Evolutionary conservation across 2,888 invertebrate species (phyloP).

Genomic region (Halictus quadricinctus): DNA sequence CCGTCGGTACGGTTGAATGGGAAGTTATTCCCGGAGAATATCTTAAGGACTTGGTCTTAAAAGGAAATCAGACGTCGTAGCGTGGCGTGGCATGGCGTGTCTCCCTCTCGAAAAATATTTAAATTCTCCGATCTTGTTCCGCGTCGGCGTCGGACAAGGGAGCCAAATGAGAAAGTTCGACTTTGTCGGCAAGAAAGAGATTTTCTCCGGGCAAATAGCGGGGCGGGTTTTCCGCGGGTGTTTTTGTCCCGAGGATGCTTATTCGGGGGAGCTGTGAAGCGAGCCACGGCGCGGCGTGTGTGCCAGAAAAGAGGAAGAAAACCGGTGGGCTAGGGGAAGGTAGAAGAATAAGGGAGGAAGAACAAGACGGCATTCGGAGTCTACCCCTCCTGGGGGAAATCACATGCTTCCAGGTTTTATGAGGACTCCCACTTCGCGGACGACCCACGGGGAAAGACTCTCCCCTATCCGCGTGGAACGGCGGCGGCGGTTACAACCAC

Average conservation of each 20-base stretch:
- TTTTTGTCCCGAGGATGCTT: constrained; percentile 23
- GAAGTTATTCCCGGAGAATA: constrained; percentile 33
- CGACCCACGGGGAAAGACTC: constrained; percentile 68
- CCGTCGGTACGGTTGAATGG: constrained; percentile 6
- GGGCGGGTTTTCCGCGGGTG: neutral
- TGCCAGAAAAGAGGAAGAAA: constrained; percentile 10
- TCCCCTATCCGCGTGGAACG: constrained; percentile 53
- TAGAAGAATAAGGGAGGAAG: constrained; percentile 34
- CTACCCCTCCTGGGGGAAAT: constrained; percentile 79
- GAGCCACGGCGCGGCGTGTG: constrained; percentile 21
- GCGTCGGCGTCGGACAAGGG: constrained; percentile 12
- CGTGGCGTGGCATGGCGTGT: neutral
- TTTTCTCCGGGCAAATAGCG: constrained; percentile 4
- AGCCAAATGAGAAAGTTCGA: constrained; percentile 25
- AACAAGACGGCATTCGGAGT: constrained; percentile 72
- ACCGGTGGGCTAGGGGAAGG: neutral
- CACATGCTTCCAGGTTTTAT: constrained; percentile 80
- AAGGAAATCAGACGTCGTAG: constrained; percentile 17
- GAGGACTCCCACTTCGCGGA: constrained; percentile 73
- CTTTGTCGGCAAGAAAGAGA: constrained; percentile 15
- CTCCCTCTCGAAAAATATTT: constrained; percentile 35
- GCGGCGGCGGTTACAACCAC: constrained; percentile 40
- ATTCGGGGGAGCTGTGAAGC: constrained; percentile 35
- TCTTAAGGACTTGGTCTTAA: constrained; percentile 19
- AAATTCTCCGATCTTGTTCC: constrained; percentile 37